phyloP scores from a whole-genome alignment of 2,113 vertebrate genomes.

The Caranx melampygus region DNA sequence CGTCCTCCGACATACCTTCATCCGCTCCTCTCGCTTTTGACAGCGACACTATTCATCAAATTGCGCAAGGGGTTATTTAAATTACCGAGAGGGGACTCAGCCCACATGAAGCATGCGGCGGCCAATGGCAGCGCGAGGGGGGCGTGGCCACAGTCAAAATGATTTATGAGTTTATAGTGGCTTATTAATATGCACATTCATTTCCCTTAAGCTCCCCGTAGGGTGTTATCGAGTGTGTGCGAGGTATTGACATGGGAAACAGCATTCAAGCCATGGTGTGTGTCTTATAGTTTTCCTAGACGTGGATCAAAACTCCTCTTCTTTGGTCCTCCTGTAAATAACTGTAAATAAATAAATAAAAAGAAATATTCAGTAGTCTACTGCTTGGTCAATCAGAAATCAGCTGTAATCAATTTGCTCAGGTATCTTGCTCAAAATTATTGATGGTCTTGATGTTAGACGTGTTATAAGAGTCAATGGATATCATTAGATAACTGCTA shows the following conservation, averaged over 20 bases:
- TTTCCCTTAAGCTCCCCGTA: conserved; percentile 11
- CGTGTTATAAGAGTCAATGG: not conserved
- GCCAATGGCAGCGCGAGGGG: conserved; percentile 73
- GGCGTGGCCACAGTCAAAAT: conserved; percentile 75
- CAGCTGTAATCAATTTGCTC: not conserved
- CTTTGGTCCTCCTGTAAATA: not conserved
- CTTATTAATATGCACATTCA: conserved; percentile 67
- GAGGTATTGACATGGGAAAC: not conserved
- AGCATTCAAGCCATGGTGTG: not conserved
- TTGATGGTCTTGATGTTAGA: not conserved
- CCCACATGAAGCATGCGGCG: conserved; percentile 21
- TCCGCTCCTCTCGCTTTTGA: conserved; percentile 37
- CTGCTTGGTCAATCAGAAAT: not conserved
- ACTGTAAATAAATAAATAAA: too few relatives aligned
- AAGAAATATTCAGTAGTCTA: too few relatives aligned
- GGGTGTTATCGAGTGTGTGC: not conserved
- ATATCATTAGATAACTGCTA: not conserved
- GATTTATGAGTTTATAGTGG: conserved; percentile 72
- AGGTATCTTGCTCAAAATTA: not conserved
- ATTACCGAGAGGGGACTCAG: conserved; percentile 53
- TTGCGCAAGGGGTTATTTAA: conserved; percentile 74
- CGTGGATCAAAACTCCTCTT: not conserved
- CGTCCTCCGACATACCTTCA: conserved; percentile 2
- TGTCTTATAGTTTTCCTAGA: not conserved
- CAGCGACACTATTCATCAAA: conserved; percentile 71